Base-by-base conservation (phyloP, 92 coral and sea anemone genomes). In the Zoanthus sansibaricus region DNA sequence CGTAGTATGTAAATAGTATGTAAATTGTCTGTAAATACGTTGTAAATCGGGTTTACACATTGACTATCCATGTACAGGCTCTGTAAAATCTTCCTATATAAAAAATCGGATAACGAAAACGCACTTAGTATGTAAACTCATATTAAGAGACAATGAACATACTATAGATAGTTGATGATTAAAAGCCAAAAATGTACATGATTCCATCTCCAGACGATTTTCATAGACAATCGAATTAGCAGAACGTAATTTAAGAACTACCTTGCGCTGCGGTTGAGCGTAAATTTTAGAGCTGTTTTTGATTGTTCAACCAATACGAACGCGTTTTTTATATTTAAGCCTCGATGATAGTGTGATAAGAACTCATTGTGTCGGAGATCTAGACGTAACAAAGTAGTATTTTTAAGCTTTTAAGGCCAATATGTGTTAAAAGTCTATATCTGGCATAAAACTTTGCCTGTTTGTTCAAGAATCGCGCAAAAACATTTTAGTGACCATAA, bases 381-480 rank as follows among this genome's bases (percentile, higher is more conserved):
- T 44, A 48, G 54, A 20, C 78, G 20, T 25, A 48, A 75, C 77
- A 73, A 73, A 45, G 78, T 31, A 48, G 59, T 47, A 30, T 16
- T 17, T 17, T 13, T 52, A 48, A 75, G 59, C 33, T 17, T 17
- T 13, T 52, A 48, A 75, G 59, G 78, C 78, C 78, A 75, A 48
- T 75, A 75, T 62, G 25, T 62, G 3, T 18, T 14, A 16, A 18
- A 20, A 49, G 55, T 49, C 12, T 49, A 49, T 62, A 20, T 6
- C 9, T 9, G n/a, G 69, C 1, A 62, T 62, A 17, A 62, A 17
- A 31, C n/a, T 62, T 37, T 62, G 20, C n/a, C 30, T 17, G 7
- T 62, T 20, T 62, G 69, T 62, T 21, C 3, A 62, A 1, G 69
- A 8, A 62, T 18, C 69, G n/a, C 21, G 18, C 64, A n/a, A 17